Base-by-base conservation (phyloP, 2,113 vertebrate genomes). In the Macquaria australasica region DNA sequence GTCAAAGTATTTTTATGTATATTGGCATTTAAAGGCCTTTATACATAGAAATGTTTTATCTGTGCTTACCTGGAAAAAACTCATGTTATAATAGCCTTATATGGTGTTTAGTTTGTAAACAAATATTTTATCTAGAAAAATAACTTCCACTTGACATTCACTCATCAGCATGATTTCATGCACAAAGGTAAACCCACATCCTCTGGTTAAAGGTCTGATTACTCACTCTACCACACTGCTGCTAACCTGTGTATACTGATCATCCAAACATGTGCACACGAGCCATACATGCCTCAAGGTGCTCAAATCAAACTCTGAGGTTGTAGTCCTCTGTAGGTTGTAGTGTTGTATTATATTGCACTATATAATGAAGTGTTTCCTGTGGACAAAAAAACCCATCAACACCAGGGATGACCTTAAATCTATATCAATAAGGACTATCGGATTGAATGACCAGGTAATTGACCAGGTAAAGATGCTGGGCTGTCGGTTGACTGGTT, bases 121-220 rank as follows among this genome's bases (percentile, higher is more conserved):
- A 48, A 45, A 56, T 41, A 21, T 20, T 23, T 16, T 53, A 6
- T 62, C 18, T 39, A 18, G 9, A 78, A 72, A 77, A n/a, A 18
- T 25, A 21, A 55, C 5, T 70, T 63, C 41, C 14, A 37, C 20
- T 48, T 21, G 31, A 41, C 62, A 1, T 12, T 67, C 9, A 48
- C 5, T 25, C 31, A n/a, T 51, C n/a, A 16, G 53, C 8, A 3
- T 21, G 37, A 39, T 12, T 11, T 25, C 7, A 23, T 23, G n/a
- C 4, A 12, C 3, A 31, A 68, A 77, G 43, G 37, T 60, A 34
- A 83, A 77, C 34, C 76, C 73, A 85, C 80, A 86, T 81, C 79
- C 62, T 90, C 58, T 80, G 41, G 15, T 51, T 60, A 8, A n/a
- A 62, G 34, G 56, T 41, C 18, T 48, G 81, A 62, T 68, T 28